Percentiles rank a stretch among this genome's conserved stretches.
These are phyloP conservation scores for Grammomys dolichurus DNA, from an alignment of 2,113 vertebrate genomes.

Conservation along the genomic window DNA sequence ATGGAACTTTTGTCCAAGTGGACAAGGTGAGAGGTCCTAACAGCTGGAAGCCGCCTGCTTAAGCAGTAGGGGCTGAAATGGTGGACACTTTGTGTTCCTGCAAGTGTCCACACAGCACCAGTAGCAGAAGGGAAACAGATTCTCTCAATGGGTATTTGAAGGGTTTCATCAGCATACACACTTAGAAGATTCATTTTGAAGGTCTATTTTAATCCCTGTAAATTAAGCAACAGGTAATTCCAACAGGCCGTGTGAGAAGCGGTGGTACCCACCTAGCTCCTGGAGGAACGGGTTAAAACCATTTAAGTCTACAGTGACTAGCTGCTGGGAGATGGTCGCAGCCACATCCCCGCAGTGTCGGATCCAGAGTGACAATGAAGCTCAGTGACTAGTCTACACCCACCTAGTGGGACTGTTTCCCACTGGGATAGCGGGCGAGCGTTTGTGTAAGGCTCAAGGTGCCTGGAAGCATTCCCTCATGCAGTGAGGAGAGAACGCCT, in stretches of 20 bases:
- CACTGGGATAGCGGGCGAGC: constrained; percentile 70
- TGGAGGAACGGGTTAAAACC: constrained; percentile 71
- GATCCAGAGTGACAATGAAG: constrained; percentile 58
- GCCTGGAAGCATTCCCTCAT: constrained; percentile 84
- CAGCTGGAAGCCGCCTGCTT: background rate
- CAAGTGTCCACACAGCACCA: background rate
- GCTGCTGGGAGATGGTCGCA: constrained; percentile 69
- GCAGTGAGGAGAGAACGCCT: constrained; percentile 73
- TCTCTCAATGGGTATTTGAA: constrained; percentile 13
- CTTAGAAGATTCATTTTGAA: constrained; percentile 44
- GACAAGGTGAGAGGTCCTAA: constrained; percentile 14
- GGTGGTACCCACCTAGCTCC: background rate
- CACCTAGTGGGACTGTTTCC: constrained; percentile 56
- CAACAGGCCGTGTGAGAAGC: constrained; percentile 6
- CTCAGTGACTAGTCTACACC: constrained; percentile 66
- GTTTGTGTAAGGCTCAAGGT: constrained; percentile 83
- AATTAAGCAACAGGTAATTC: background rate
- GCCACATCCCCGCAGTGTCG: background rate
- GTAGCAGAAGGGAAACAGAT: background rate
- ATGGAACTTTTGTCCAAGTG: constrained; percentile 52
- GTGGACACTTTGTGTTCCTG: background rate
- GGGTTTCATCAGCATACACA: constrained; percentile 53
- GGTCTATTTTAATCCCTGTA: constrained; percentile 5
- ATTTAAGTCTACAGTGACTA: constrained; percentile 64
- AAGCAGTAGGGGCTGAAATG: constrained; percentile 22